Base-by-base conservation (phyloP, 2,888 invertebrate genomes). In the Eustalomyia histrio region DNA sequence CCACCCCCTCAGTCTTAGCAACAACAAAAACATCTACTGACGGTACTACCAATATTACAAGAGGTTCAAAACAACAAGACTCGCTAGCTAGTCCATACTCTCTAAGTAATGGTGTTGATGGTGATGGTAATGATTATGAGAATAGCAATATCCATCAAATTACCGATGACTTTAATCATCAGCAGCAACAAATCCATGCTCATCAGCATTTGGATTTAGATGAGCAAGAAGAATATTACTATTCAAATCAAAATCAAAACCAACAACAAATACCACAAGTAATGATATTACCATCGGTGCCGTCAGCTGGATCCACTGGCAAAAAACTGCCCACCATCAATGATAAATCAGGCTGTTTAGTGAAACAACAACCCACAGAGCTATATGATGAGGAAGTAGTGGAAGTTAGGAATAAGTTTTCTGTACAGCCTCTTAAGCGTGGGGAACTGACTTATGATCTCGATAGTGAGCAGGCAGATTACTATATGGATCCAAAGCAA, bases 251-350 rank as follows among this genome's bases (percentile, higher is more conserved):
- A 35, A 80, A 76, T 61, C 83, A 83, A 75, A 29, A 29, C 29
- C 29, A 29, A 29, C 29, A 29, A 71, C 61, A 80, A 78, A 21
- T 80, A 74, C 65, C 71, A 64, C 72, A 39, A 17, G 29, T 64
- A 63, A 87, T 86, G 72, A 53, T 86, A 63, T 82, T 88, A 43
- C 87, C 88, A 84, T 85, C 87, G 86, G 88, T 88, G 85, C 87
- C 88, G 84, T 87, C 88, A 84, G 84, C 86, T 75, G 84, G 81
- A 83, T 87, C 87, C 85, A 86, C 85, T 79, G 89, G 90, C 84
- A 90, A 90, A 86, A 89, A 89, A 86, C 88, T 90, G 85, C 89
- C 90, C 85, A 86, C 86, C 76, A 87, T 90, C 85, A 90, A 89
- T 87, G 83, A 82, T 74, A 85, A 88, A 85, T 87, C 86, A 81